Base-by-base conservation (phyloP, 1,140 invertebrate genomes). In the Lucilia cuprina region DNA sequence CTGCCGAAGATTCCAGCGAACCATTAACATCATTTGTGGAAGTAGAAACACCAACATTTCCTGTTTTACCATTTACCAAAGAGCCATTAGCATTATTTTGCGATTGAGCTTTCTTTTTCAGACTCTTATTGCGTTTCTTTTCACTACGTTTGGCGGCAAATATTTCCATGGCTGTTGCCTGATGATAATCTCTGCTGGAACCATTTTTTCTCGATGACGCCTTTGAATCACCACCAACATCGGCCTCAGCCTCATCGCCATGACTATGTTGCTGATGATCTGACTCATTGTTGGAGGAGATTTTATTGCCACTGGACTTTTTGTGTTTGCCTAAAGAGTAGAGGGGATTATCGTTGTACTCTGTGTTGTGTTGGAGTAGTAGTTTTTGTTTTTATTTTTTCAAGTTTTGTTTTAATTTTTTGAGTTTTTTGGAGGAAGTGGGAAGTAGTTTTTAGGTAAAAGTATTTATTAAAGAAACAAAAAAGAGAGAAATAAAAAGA, bases 111-210 rank as follows among this genome's bases (percentile, higher is more conserved):
- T 95, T 95, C 86, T 95, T 95, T 85, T 93, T 93, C 74, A 94
- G 93, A 85, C 93, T 93, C 87, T 96, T 96, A 87, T 96, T 96
- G 74, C 94, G 93, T 87, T 94, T 94, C 85, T 94, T 93, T 87
- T 95, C 94, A 86, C 93, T 93, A 86, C 94, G 93, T 47, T 92
- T 91, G 65, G 92, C 90, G 34, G 70, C 77, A 47, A 89, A 89
- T 5, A 90, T 83, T 70, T 90, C 89, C 88, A 88, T 89, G 5
- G 80, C 84, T 9, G 34, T 84, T 1, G 78, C 77, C 14, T 78
- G 47, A 74, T 41, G 77, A 12, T 78, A 65, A 0, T 84, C 83
- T 10, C 41, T 70, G 25, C 41, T 19, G 41, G 77, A 74, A 70
- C 77, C 77, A 78, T 82, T 41, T 34, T 41, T 74, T n/a, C 55